phyloP scores from a whole-genome alignment of 92 coral and sea anemone species.

The Phenganax marumi region DNA sequence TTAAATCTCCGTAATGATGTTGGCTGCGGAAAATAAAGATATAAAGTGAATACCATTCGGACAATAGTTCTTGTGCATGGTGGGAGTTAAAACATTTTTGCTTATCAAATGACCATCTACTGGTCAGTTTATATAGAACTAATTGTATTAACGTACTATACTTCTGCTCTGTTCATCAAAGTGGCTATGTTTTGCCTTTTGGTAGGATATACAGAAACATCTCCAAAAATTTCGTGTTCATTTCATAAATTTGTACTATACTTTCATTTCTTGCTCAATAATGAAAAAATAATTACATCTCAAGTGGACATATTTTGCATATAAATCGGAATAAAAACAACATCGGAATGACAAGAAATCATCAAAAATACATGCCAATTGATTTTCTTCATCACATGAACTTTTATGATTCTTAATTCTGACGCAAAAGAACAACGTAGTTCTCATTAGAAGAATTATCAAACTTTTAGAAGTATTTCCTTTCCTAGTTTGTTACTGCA shows the following conservation, averaged over 20 bases:
- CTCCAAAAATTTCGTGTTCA: background rate
- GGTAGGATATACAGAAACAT: slow-evolving; percentile 1
- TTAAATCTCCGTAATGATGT: background rate
- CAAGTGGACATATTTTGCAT: slow-evolving; percentile 3
- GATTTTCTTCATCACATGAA: background rate
- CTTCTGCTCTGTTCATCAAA: no score
- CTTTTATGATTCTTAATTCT: background rate
- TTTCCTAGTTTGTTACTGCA: background rate
- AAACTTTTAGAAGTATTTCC: background rate
- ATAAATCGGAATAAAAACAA: background rate
- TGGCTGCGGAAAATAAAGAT: background rate
- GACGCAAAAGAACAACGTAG: background rate
- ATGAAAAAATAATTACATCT: slow-evolving; percentile 3
- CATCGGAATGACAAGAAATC: no score
- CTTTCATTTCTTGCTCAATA: background rate
- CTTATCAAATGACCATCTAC: no score
- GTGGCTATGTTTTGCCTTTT: background rate
- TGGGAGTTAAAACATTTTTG: background rate
- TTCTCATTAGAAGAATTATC: background rate
- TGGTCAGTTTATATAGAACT: no score
- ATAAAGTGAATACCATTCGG: background rate
- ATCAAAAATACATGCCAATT: no score
- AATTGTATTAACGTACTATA: no score
- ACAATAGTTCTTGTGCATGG: background rate
- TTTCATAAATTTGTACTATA: background rate